Percentiles rank a stretch among this genome's conserved stretches.
Conservation (phyloP, 2,888 invertebrate genomes). For the Drosophila fungiperda region DNA sequence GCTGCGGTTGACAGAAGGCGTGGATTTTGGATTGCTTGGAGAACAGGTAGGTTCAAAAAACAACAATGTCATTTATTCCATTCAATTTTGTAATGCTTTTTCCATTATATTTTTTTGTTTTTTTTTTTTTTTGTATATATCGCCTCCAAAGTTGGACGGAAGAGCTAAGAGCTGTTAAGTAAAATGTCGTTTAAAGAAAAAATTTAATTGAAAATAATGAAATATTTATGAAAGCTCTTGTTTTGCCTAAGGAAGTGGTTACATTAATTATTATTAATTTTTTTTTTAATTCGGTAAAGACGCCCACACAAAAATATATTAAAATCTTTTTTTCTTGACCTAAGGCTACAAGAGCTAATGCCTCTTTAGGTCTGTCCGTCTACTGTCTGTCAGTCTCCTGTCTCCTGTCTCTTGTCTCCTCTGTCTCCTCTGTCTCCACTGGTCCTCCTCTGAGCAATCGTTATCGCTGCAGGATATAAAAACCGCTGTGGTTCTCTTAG, state of each 20-base stretch:
- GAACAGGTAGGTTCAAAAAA: not conserved
- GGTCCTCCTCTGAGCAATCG: too few species aligned
- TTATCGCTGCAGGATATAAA: slow-evolving; percentile 5
- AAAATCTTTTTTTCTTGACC: not conserved
- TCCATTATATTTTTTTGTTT: not conserved
- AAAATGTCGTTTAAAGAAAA: not conserved
- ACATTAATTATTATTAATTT: not conserved
- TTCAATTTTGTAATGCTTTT: not conserved
- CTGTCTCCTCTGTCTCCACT: too few species aligned
- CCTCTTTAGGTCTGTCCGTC: not conserved
- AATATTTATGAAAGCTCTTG: not conserved
- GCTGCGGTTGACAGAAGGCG: not conserved
- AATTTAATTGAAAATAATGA: not conserved
- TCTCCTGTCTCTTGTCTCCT: not conserved
- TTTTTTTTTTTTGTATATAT: not conserved
- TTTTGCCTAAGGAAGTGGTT: not conserved
- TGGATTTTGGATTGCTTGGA: not conserved
- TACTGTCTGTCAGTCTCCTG: not conserved
- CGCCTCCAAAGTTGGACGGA: not conserved
- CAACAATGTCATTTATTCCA: not conserved
- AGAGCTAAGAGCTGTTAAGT: not conserved
- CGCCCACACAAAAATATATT: not conserved
- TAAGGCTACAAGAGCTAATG: not conserved
- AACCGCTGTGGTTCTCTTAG: not conserved
- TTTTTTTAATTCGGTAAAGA: not conserved